Base-by-base conservation (phyloP, 2,113 vertebrate species). In the Guaruba guarouba region DNA sequence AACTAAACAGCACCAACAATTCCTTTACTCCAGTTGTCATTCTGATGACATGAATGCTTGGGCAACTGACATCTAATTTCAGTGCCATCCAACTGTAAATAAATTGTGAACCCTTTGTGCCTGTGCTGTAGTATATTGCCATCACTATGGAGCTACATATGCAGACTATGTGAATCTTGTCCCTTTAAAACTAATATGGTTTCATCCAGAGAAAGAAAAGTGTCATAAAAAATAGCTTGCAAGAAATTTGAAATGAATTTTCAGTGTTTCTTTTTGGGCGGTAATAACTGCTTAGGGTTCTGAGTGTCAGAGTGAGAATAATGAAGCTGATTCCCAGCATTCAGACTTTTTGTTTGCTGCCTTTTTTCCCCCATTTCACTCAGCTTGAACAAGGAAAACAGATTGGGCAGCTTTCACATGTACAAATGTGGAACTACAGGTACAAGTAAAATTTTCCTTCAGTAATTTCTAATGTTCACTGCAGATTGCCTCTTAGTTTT, bases 1-100 rank as follows among this genome's bases (percentile, higher is more conserved):
- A 92, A 90, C 90, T 88, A 83, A 90, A 86, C 22, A 90, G 39
- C 35, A 92, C 25, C 29, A 92, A 31, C 33, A 85, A 63, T 86
- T 92, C 27, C 35, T 93, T 93, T 90, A 86, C 29, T 86, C 20
- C 39, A 78, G 48, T 24, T 88, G 88, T 81, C 93, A 52, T 64
- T 74, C 15, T 84, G 39, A 88, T 90, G 49, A 68, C n/a, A 55
- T 68, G 79, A 94, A 75, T 78, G 41, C 31, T 74, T 92, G 51
- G n/a, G 31, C 35, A 90, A 80, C 27, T 71, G 55, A 48, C 39
- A 61, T 71, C 51, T 78, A 86, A 94, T 84, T 94, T 86, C 69
- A 41, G n/a, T 83, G 77, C 39, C 37, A 78, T 74, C 59, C 80
- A 80, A 59, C 88, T 88, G 68, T 81, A 94, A 94, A 86, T 68